phyloP scores from a whole-genome alignment of 2,113 vertebrate genomes.

The Melozone crissalis region DNA sequence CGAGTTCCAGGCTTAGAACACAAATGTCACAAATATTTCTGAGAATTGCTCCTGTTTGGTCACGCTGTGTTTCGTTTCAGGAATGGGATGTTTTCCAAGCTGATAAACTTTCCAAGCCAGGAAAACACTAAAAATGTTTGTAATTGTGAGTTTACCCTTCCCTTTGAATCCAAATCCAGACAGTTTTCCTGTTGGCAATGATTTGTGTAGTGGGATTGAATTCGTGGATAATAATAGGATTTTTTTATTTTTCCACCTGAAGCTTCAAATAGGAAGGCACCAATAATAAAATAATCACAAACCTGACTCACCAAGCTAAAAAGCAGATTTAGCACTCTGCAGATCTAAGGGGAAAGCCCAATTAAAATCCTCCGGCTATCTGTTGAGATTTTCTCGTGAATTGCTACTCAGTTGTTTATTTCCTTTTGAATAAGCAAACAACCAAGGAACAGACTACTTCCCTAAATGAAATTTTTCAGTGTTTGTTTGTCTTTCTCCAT shows the following conservation, averaged over 20 bases:
- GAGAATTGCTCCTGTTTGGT: background rate
- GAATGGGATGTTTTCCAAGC: background rate
- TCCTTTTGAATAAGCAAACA: conserved; percentile 16
- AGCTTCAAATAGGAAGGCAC: background rate
- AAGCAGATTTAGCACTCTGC: background rate
- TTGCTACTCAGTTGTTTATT: background rate
- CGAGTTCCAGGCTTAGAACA: background rate
- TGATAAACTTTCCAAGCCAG: background rate
- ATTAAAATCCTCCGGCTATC: background rate
- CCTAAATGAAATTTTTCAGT: conserved; percentile 1
- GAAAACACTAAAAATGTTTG: background rate
- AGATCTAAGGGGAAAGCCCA: background rate
- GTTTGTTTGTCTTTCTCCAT: conserved; percentile 55
- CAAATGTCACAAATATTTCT: background rate
- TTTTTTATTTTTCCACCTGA: background rate
- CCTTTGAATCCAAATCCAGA: background rate
- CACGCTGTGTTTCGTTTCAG: background rate
- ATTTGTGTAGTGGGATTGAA: background rate
- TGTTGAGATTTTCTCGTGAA: background rate
- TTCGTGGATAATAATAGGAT: background rate
- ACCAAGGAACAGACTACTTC: conserved; percentile 14
- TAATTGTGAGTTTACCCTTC: background rate
- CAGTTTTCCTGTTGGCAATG: background rate
- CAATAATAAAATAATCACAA: background rate
- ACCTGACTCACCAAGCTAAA: background rate